These are phyloP conservation scores for Willowsia nigromaculata DNA, from an alignment of 2,888 invertebrate species.

Conservation along the genomic window DNA sequence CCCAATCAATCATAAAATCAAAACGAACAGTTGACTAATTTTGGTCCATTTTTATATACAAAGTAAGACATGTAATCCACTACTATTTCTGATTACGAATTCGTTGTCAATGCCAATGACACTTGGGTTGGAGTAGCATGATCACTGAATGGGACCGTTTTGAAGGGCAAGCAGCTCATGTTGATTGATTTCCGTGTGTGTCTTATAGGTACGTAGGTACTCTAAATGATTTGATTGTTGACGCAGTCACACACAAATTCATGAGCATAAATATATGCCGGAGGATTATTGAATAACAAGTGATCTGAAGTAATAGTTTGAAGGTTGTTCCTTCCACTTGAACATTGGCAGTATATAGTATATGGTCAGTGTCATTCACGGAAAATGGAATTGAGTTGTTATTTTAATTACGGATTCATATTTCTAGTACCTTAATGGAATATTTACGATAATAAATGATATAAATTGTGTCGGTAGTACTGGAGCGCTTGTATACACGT, in stretches of 20 bases:
- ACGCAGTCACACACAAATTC: no score
- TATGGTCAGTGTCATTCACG: neutral
- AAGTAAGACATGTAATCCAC: no score
- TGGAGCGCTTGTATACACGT: neutral
- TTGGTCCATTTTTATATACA: no score
- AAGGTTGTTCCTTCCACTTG: conserved; percentile 60
- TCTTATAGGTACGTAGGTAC: no score
- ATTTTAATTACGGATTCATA: conserved; percentile 1
- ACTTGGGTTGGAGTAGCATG: neutral
- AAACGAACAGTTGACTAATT: no score
- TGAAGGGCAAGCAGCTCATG: neutral
- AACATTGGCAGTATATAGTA: neutral
- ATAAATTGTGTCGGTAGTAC: conserved; percentile 1
- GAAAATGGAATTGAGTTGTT: conserved; percentile 4
- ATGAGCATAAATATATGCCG: no score
- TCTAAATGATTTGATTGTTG: neutral
- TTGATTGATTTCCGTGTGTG: conserved; percentile 15
- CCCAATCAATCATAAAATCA: no score
- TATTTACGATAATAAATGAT: no score
- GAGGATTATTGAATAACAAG: conserved; percentile 25
- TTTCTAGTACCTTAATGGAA: neutral
- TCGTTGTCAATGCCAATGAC: conserved; percentile 38
- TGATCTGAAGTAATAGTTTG: conserved; percentile 16
- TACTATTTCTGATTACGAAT: neutral
- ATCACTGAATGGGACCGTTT: neutral